Conservation (phyloP, 2,888 invertebrate genomes). For the Oligia latruncula region DNA sequence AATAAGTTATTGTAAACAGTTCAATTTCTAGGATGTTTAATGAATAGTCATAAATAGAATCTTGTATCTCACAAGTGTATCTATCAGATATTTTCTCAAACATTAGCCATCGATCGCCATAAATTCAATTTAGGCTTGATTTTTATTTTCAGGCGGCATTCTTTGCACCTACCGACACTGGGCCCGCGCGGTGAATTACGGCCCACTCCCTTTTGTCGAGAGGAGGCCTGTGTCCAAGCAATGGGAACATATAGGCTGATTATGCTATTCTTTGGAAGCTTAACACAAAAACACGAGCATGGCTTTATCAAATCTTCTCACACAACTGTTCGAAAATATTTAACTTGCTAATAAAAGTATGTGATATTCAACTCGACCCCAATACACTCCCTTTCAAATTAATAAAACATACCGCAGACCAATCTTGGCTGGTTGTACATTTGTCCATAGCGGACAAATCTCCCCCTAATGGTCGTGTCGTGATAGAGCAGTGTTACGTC, state of each 20-base stretch:
- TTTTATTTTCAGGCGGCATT: background rate
- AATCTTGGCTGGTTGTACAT: slow-evolving; percentile 43
- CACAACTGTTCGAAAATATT: background rate
- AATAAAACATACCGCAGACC: slow-evolving; percentile 45
- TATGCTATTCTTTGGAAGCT: background rate
- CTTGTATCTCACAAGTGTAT: slow-evolving; percentile 1
- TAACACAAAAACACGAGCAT: background rate
- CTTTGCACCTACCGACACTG: background rate
- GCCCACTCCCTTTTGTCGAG: background rate
- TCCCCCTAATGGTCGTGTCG: slow-evolving; percentile 73
- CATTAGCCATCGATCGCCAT: background rate
- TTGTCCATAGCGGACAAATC: slow-evolving; percentile 65
- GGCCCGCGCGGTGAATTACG: background rate
- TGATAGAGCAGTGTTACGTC: slow-evolving; percentile 80
- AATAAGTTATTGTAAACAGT: slow-evolving; percentile 32
- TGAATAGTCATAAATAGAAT: slow-evolving; percentile 9
- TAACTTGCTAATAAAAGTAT: background rate
- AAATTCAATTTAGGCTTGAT: background rate
- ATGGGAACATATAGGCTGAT: background rate
- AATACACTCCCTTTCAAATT: slow-evolving; percentile 40
- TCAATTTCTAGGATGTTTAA: slow-evolving; percentile 27
- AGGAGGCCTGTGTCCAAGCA: background rate
- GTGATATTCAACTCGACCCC: slow-evolving; percentile 16
- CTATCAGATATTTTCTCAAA: background rate
- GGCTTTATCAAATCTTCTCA: background rate